Evolutionary conservation across 1,140 invertebrate species (phyloP), one percentile per base, ranked within the genome.

Genomic region (Temnothorax curvispinosus): DNA sequence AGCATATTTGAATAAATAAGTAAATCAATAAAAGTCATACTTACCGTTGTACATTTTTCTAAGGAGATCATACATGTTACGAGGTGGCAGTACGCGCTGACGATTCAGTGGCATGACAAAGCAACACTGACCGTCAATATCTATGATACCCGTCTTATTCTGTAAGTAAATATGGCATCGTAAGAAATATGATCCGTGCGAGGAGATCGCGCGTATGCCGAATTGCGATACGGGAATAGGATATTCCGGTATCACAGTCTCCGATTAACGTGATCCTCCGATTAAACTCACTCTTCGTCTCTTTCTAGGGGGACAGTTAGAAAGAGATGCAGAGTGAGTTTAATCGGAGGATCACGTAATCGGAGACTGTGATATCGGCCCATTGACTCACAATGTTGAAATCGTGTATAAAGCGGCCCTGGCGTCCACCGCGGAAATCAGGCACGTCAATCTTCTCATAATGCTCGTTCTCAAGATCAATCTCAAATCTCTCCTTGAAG

Each of bases 41-140:
- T 94, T 94, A 97, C 97, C 96, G 89, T 97, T 96, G 90, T 96
- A 96, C 97, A 98, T 98, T 94, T 98, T 98, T 71, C 96, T 95
- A 77, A 99, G 96, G 7, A 98, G 96, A 95, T 98, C 97, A 89
- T 97, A 96, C 87, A 99, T 96, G 80, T 97, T 97, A 76, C 96
- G 96, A 6, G 98, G 98, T 5, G 97, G 97, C 91, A 98, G 96
- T 78, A 98, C 97, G 75, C 96, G 96, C 54, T 96, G 96, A 56
- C 97, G 96, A 95, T 99, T 97, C 86, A 99, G 95, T 9, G 98
- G 97, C 98, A 99, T 98, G 3, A 99, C 96, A 94, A 98, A 99
- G 95, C 98, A 99, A 21, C 97, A 96, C 65, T 95, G 93, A 35
- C 96, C 96, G 71, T 97, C 97, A 13, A 97, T 95, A 95, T 99